Base-by-base conservation (phyloP, 2,113 vertebrate genomes). In the Gulo gulo region DNA sequence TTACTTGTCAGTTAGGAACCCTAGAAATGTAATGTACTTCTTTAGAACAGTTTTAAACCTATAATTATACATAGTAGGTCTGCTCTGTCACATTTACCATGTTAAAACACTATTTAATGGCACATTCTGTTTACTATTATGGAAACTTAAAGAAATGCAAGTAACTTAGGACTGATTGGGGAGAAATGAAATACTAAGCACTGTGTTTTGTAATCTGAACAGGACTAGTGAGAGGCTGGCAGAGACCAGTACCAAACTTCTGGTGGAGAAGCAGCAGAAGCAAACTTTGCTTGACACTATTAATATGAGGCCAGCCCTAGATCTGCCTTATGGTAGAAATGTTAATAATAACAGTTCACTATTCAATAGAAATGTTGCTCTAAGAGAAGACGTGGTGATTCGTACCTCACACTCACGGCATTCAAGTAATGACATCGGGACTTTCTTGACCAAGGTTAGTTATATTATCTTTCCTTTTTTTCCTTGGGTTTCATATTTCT, bases 361-460 rank as follows among this genome's bases (percentile, higher is more conserved):
- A 39, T 96, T 99, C 61, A 98, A 97, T 95, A 98, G 98, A 95
- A 99, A 96, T 96, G 93, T 98, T 0, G 97, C 96, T 97, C 97
- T 99, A 73, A 99, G 99, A 52, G 98, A 98, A 85, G 98, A 98
- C 79, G 97, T 99, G 73, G 88, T 98, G 21, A 98, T 93, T 93
- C 92, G 99, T 82, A 5, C 92, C 0, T 94, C 98, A 83, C 98
- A 98, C 0, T 61, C 97, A 2, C 11, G 91, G 31, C 67, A 96
- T 0, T 98, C 99, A 57, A 98, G 94, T 98, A 99, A 95, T 79
- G 98, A 98, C 24, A 98, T 99, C 57, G 99, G 99, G 95, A 98
- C 99, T n/a, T 99, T 98, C 74, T 98, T 99, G 88, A 97, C 99
- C 65, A 99, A 99, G 99, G 99, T 99, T 94, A 98, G 99, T 96